phyloP scores from a whole-genome alignment of 2,888 invertebrate genomes.

The Xylota sylvarum region DNA sequence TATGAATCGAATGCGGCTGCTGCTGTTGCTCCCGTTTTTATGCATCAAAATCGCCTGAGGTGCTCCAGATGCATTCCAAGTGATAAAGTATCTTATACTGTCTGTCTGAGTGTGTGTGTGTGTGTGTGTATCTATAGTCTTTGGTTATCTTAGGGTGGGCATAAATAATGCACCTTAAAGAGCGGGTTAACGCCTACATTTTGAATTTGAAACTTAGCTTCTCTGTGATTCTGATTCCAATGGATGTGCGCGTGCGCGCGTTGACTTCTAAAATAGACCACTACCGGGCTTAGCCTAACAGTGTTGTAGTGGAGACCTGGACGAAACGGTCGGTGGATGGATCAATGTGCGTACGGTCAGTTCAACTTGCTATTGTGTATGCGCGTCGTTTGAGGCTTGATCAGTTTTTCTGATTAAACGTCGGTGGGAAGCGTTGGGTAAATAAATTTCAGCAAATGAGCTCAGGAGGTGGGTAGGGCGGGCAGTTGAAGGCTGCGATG shows the following conservation, averaged over 20 bases:
- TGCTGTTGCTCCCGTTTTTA: slow-evolving; percentile 62
- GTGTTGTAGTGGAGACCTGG: neutral
- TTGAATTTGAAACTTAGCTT: slow-evolving; percentile 29
- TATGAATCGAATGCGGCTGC: slow-evolving; percentile 48
- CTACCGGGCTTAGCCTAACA: slow-evolving; percentile 66
- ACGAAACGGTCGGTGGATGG: slow-evolving; percentile 16
- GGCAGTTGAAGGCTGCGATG: slow-evolving; percentile 30
- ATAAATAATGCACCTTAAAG: slow-evolving; percentile 85
- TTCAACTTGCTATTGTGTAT: slow-evolving; percentile 44
- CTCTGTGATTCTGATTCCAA: neutral
- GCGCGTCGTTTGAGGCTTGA: slow-evolving; percentile 39
- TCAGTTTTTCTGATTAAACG: slow-evolving; percentile 64
- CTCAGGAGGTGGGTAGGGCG: slow-evolving; percentile 17
- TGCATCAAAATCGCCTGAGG: slow-evolving; percentile 81
- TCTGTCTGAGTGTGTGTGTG: slow-evolving; percentile 36
- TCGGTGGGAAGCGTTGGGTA: slow-evolving; percentile 73
- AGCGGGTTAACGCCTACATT: slow-evolving; percentile 85
- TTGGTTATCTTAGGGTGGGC: slow-evolving; percentile 80
- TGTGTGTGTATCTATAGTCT: slow-evolving; percentile 38
- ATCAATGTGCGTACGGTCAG: slow-evolving; percentile 66
- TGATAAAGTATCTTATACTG: slow-evolving; percentile 83
- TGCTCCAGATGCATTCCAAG: slow-evolving; percentile 84
- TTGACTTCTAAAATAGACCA: slow-evolving; percentile 71
- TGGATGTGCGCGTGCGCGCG: neutral
- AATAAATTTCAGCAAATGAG: slow-evolving; percentile 73